Conservation (phyloP, 1,140 invertebrate species). For the Sarcophaga bullata region DNA sequence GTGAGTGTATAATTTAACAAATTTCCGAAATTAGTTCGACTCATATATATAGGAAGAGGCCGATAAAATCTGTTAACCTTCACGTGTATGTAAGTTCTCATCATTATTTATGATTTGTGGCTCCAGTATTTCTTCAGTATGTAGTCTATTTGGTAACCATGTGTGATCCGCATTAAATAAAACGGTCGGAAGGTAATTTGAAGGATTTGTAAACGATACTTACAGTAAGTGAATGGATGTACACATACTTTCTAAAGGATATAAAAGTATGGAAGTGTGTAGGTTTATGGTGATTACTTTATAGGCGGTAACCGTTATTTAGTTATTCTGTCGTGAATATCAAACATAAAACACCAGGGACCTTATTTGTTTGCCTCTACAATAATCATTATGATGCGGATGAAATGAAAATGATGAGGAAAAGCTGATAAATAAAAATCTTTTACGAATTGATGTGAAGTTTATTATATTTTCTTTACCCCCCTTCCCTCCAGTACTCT, state of each 20-base stretch:
- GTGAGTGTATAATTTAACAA: too few relatives aligned
- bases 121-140: too few relatives aligned
- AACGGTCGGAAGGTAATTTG: background rate
- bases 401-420: background rate
- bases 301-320: background rate
- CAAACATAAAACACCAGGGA: background rate
- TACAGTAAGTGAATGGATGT: background rate
- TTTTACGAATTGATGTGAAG: slow-evolving; percentile 18
- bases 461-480: background rate
- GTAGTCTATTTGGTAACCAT: too few relatives aligned
- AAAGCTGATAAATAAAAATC: background rate
- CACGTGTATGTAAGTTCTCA: too few relatives aligned
- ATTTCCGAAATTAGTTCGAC: too few relatives aligned
- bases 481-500: background rate
- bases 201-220: slow-evolving; percentile 19
- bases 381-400: background rate
- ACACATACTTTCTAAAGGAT: background rate
- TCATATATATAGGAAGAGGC: too few relatives aligned
- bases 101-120: too few relatives aligned
- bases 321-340: background rate
- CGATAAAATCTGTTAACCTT: too few relatives aligned
- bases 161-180: too few relatives aligned
- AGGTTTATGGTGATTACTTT: background rate
- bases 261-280: background rate
- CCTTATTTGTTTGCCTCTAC: background rate